phyloP scores from a whole-genome alignment of 2,113 vertebrate genomes.

The Lota lota region DNA sequence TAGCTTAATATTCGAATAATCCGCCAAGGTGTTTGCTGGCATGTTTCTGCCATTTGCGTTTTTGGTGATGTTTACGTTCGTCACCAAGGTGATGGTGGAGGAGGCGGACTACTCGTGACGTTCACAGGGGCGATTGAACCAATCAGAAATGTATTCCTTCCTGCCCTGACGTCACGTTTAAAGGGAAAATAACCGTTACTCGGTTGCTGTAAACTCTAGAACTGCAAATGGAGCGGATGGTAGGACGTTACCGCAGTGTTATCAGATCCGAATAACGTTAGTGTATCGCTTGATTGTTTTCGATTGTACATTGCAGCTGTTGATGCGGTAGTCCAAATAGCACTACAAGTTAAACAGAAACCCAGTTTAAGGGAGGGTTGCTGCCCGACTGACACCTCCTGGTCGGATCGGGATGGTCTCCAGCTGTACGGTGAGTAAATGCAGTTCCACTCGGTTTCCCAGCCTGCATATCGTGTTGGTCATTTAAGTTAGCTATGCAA shows the following conservation, averaged over 20 bases:
- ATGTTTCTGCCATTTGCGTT: too few relatives aligned
- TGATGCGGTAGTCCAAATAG: constrained; percentile 1
- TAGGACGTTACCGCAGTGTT: constrained; percentile 13
- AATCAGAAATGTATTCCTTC: constrained; percentile 46
- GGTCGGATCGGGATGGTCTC: constrained; percentile 46
- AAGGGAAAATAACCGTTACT: constrained; percentile 69
- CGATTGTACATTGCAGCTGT: rapidly evolving
- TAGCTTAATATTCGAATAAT: too few relatives aligned
- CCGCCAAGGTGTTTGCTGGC: too few relatives aligned
- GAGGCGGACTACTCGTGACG: constrained; percentile 51
- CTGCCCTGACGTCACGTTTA: constrained; percentile 70
- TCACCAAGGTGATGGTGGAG: constrained; percentile 62
- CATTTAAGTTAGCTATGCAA: not conserved
- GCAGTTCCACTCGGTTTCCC: constrained; percentile 21
- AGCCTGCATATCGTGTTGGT: not conserved
- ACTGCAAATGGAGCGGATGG: constrained; percentile 37
- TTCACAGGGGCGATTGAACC: constrained; percentile 28
- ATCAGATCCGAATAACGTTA: not conserved
- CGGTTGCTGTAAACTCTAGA: constrained; percentile 42
- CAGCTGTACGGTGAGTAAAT: constrained; percentile 66
- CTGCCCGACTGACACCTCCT: constrained; percentile 2
- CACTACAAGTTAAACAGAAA: not conserved
- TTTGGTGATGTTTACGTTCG: constrained; percentile 65
- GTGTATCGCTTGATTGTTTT: not conserved
- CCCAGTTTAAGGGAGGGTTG: constrained; percentile 39